Evolutionary conservation across 2,113 vertebrate species (phyloP), one percentile per base, ranked within the genome.

Genomic region (Tychaedon coryphoeus): DNA sequence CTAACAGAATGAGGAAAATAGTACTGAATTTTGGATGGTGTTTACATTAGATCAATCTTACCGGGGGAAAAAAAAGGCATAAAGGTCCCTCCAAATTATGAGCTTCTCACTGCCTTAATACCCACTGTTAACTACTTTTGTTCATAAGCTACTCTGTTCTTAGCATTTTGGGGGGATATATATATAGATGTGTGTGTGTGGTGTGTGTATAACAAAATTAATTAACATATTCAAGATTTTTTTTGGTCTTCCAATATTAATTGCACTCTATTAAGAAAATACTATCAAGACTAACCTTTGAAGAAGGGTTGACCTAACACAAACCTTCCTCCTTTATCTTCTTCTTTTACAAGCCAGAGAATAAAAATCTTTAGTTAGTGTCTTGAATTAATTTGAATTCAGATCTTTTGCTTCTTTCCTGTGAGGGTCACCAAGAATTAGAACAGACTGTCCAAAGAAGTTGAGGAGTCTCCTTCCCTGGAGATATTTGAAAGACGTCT

Each of bases 141-240:
- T 47, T 43, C 24, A 33, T 33, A 69, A 28, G 5, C 9, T 38
- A n/a, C 17, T 65, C 4, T n/a, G 5, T 38, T 60, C n/a, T 45
- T 38, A n/a, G 19, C 3, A 16, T 17, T 22, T 34, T 26, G 8
- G 7, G 22, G 10, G 8, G 2, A 3, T 19, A 6, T 26, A 45
- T 17, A 19, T 34, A 8, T 29, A 7, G 34, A 19, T 24, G 17
- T 33, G 31, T 42, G 2, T 54, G 1, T 26, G 9, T 3, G 1
- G 31, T 42, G 2, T 58, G 1, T 29, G 8, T 3, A 0, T 7
- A 70, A 51, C 2, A 57, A 34, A 51, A 69, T 42, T 16, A 67
- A 66, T 47, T 14, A 67, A 66, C 4, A 23, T 1, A 1, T n/a
- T 62, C 19, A 20, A 87, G 5, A 51, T 36, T 22, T n/a, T n/a